Conservation (phyloP, 2,797 vertebrate species). For the Linurgus olivaceus region DNA sequence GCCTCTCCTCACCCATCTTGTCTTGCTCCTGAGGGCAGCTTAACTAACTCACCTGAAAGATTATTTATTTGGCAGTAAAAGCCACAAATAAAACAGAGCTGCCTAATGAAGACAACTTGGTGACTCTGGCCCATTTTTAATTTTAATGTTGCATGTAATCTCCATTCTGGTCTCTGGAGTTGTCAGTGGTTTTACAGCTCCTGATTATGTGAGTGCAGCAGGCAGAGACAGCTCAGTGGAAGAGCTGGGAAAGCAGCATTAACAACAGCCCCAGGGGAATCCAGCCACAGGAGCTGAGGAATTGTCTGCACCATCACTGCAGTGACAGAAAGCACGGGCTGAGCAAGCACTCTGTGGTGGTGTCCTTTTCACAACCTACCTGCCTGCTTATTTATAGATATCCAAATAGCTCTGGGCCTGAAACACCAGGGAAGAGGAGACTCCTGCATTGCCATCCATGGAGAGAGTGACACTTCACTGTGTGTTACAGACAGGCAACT, state of each 20-base stretch:
- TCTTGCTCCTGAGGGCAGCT: slow-evolving; percentile 19
- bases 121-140: slow-evolving; percentile 52
- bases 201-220: neutral
- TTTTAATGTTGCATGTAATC: slow-evolving; percentile 61
- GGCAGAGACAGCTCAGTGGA: neutral
- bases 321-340: neutral
- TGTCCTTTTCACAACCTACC: neutral
- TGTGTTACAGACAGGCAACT: neutral
- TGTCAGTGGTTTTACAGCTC: slow-evolving; percentile 44
- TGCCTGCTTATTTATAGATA: neutral
- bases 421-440: neutral
- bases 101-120: slow-evolving; percentile 55
- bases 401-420: neutral
- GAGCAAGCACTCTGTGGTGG: neutral
- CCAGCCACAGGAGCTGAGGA: neutral
- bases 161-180: neutral
- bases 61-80: slow-evolving; percentile 67
- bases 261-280: neutral
- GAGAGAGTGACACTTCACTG: neutral
- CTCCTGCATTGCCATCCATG: neutral
- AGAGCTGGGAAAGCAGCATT: neutral
- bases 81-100: slow-evolving; percentile 32
- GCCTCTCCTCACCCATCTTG: neutral
- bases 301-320: neutral
- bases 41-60: slow-evolving; percentile 43